phyloP scores from a whole-genome alignment of 2,888 invertebrate genomes.

The Metacarcinus magister region DNA sequence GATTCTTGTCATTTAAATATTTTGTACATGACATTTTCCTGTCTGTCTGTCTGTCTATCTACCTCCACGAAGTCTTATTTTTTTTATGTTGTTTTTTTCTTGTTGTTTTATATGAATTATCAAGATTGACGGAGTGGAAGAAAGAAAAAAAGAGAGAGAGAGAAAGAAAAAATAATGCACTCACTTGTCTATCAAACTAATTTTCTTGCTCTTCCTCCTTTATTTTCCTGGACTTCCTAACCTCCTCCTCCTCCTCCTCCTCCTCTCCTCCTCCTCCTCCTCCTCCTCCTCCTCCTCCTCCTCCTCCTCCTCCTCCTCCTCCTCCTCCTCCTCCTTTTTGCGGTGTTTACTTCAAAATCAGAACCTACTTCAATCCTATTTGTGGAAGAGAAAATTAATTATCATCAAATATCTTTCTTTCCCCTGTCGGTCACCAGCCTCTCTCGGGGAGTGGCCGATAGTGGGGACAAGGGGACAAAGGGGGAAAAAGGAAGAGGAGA shows the following conservation, averaged over 20 bases:
- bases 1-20: slow-evolving; percentile 5
- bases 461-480: too few species aligned
- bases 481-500: too few species aligned
- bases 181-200: too few species aligned
- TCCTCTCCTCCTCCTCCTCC: background rate
- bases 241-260: background rate
- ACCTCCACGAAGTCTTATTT: background rate
- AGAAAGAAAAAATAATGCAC: too few species aligned
- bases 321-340: too few species aligned
- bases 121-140: too few species aligned
- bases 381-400: background rate
- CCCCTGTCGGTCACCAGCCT: background rate
- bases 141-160: too few species aligned
- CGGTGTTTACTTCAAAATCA: too few species aligned
- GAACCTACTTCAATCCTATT: background rate
- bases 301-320: too few species aligned
- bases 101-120: too few species aligned
- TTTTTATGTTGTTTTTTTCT: background rate
- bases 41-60: background rate
- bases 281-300: too few species aligned
- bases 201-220: background rate
- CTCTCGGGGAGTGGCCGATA: too few species aligned
- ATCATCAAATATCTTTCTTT: background rate
- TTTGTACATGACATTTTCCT: background rate
- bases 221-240: background rate